Evolutionary conservation across 1,140 invertebrate genomes (phyloP), one percentile per base, ranked within the genome.

Genomic region (Physella acuta): DNA sequence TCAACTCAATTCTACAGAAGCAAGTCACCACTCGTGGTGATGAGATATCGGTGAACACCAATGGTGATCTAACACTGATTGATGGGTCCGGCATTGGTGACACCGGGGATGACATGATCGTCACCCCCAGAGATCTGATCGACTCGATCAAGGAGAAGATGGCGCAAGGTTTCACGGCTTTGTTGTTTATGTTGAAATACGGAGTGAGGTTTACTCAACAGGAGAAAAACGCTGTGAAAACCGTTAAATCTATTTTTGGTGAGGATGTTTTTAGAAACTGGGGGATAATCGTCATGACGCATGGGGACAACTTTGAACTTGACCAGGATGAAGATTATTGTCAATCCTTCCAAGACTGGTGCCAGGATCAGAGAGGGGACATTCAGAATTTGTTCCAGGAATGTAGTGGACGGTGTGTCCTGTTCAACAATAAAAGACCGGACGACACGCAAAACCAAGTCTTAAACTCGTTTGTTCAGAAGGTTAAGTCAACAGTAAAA

Each of bases 261-360:
- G 36, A 37, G 26, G 34, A 26, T 37, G 37, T 62, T 17, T 34
- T 62, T 26, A 37, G 36, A 37, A 62, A 62, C 36, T 62, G 36
- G 17, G 60, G 60, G 8, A 44, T 62, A 20, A 62, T 44, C 14
- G 36, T 62, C 4, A 62, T 62, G 60, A 62, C 60, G 2, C 28
- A 49, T 62, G 60, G 60, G 14, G 60, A 62, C 36, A 62, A 44
- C n/a, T 62, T 62, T 49, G 39, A 49, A 28, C 2, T 30, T 1
- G 60, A 62, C n/a, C 11, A 30, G 24, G 44, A 20, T 17, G 60
- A 62, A 16, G 37, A 44, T 30, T 14, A 24, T 5, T 33, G 17
- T 3, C 17, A 26, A 8, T 24, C 60, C 1, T 62, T 62, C 36
- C 8, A 62, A 26, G 17, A 24, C 2, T 62, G 60, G 60, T 44